Evolutionary conservation across 2,797 vertebrate genomes (phyloP), one percentile per base, ranked within the genome.

Genomic region (Cyprinodon diabolis): DNA sequence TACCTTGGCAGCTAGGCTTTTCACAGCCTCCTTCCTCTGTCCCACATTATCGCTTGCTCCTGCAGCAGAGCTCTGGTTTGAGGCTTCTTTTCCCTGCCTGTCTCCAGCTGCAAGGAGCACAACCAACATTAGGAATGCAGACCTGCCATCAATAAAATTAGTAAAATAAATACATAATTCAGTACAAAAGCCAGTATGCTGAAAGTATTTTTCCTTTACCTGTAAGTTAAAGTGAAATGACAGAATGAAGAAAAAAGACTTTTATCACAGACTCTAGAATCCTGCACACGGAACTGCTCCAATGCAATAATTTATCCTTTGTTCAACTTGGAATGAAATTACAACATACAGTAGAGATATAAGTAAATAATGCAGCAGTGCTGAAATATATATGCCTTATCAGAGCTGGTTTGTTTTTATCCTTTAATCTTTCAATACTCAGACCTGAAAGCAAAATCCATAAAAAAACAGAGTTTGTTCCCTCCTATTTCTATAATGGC

Each of bases 1-100:
- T 94, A 99, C 98, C 97, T 96, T 98, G 67, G 96, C 94, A 60
- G 97, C 96, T 0, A 99, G 94, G 74, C 90, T 91, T 85, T 94
- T 97, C 84, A 96, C 95, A 2, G 96, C 88, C 72, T 97, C 96
- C 51, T 95, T 96, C 77, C 87, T 84, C 0, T 90, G 92, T 40
- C 88, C 91, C 74, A 91, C 92, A 85, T 84, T 82, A 40, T 98
- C 96, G 86, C 86, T 79, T 1, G 84, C 80, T 86, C 92, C 96
- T 69, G 83, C 3, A 23, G 80, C 81, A 58, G 40, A 84, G 79
- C 87, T 87, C 77, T 92, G 91, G 80, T 88, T 92, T 77, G 96
- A 92, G 37, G 94, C 91, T 82, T 95, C 94, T 85, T 96, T 97
- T 72, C 92, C 93, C 84, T 93, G 85, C 55, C 87, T 90, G 73